Percentiles rank a stretch among this genome's conserved stretches.
Conservation (phyloP, 35 echinoderm and acorn worm genomes). For the Apostichopus japonicus region DNA sequence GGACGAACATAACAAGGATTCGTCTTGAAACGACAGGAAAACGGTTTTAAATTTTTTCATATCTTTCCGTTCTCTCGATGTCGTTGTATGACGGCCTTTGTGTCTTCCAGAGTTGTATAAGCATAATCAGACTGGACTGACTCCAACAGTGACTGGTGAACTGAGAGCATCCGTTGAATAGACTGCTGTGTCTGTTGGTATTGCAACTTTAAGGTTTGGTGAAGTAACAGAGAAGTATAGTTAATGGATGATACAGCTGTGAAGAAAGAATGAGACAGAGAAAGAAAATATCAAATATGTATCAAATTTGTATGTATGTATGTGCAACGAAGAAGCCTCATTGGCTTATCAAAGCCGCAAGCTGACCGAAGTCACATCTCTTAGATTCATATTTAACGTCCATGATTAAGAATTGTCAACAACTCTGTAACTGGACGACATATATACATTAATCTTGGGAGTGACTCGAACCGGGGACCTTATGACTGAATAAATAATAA, state of each 20-base stretch:
- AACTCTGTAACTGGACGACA: no score
- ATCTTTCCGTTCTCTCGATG: background rate
- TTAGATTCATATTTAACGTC: no score
- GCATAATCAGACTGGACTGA: conserved; percentile 31
- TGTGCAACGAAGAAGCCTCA: no score
- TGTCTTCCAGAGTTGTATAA: conserved; percentile 50
- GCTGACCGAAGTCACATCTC: no score
- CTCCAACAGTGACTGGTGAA: conserved; percentile 49
- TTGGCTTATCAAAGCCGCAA: no score
- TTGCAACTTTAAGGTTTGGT: conserved; percentile 53
- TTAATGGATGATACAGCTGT: conserved; percentile 28
- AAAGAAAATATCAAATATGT: background rate
- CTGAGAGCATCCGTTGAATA: conserved; percentile 26
- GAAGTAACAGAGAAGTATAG: conserved; percentile 31
- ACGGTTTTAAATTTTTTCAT: no score
- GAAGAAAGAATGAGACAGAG: background rate
- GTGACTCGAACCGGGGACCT: background rate
- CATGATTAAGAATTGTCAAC: no score
- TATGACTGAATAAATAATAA: background rate
- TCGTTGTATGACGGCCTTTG: conserved; percentile 19
- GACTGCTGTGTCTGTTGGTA: conserved; percentile 43
- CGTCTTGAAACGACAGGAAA: no score
- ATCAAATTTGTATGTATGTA: no score
- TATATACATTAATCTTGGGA: background rate
- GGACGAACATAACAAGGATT: no score